These are phyloP conservation scores for Cynocephalus volans DNA, from an alignment of 2,113 vertebrate genomes.

Conservation along the genomic window DNA sequence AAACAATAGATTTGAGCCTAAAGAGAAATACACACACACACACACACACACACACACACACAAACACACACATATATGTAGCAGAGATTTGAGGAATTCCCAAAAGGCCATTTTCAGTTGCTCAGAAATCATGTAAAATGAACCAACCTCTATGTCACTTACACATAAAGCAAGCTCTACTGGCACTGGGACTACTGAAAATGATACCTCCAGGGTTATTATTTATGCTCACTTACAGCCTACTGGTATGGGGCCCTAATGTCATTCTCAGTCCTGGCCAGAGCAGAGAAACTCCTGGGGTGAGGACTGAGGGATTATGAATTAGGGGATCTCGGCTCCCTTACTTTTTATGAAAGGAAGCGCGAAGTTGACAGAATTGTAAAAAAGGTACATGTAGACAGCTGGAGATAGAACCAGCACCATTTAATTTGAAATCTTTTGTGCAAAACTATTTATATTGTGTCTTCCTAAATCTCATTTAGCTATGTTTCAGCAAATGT, in stretches of 20 bases:
- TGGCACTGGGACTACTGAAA: background rate
- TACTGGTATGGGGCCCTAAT: background rate
- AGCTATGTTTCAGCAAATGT: slow-evolving; percentile 60
- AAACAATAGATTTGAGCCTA: slow-evolving; percentile 98
- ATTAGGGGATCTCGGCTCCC: background rate
- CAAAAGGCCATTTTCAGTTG: slow-evolving; percentile 13
- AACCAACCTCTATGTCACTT: background rate
- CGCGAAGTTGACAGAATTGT: slow-evolving; percentile 48
- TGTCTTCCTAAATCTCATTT: slow-evolving; percentile 74
- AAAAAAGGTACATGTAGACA: slow-evolving; percentile 15
- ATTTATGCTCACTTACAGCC: slow-evolving; percentile 8
- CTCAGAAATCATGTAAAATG: background rate
- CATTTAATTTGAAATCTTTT: slow-evolving; percentile 57
- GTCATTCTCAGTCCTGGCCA: slow-evolving; percentile 54
- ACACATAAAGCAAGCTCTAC: background rate
- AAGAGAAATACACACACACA: slow-evolving; percentile 72
- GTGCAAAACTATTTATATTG: slow-evolving; percentile 62
- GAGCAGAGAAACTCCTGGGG: slow-evolving; percentile 56
- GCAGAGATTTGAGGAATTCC: background rate
- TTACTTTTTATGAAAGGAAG: background rate
- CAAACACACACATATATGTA: no score
- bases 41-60: no score
- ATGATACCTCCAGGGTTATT: background rate
- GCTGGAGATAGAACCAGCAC: background rate
- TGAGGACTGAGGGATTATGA: slow-evolving; percentile 12